These are phyloP conservation scores for Stegostoma tigrinum DNA, from an alignment of 2,113 vertebrate genomes.

Conservation along the genomic window DNA sequence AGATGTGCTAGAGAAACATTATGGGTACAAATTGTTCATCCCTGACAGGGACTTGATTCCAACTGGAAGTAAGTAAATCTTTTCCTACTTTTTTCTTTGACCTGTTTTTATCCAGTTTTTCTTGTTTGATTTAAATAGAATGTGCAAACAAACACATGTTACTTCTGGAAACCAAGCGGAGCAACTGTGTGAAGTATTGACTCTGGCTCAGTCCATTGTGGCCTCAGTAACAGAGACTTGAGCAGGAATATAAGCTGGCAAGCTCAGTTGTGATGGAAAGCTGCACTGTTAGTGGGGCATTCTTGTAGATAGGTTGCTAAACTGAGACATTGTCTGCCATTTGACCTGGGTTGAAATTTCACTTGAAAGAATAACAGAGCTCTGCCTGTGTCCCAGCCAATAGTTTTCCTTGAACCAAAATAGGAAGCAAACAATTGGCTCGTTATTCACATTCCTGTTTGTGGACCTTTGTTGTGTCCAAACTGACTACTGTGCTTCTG, in stretches of 20 bases:
- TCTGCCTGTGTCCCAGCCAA: not conserved
- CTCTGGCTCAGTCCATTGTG: not conserved
- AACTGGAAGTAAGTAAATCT: conserved; percentile 83
- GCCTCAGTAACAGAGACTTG: not conserved
- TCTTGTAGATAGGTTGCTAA: not conserved
- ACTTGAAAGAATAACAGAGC: not conserved
- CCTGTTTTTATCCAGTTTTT: not conserved
- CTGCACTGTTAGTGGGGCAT: not conserved
- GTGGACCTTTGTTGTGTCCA: not conserved
- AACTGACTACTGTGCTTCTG: not conserved
- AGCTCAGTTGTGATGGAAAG: not conserved
- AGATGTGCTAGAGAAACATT: conserved; percentile 97
- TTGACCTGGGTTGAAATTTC: not conserved
- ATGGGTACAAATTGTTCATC: conserved; percentile 96
- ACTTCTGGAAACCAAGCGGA: not conserved
- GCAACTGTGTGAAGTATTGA: not conserved
- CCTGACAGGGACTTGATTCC: conserved; percentile 97
- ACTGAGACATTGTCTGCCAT: not conserved
- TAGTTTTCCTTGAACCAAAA: not conserved
- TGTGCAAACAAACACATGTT: not conserved
- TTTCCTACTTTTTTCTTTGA: not conserved
- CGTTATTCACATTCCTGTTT: not conserved
- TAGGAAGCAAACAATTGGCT: not conserved
- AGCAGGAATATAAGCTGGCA: not conserved
- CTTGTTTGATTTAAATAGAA: not conserved